phyloP scores from a whole-genome alignment of 2,113 vertebrate genomes.

The Centropristis striata region DNA sequence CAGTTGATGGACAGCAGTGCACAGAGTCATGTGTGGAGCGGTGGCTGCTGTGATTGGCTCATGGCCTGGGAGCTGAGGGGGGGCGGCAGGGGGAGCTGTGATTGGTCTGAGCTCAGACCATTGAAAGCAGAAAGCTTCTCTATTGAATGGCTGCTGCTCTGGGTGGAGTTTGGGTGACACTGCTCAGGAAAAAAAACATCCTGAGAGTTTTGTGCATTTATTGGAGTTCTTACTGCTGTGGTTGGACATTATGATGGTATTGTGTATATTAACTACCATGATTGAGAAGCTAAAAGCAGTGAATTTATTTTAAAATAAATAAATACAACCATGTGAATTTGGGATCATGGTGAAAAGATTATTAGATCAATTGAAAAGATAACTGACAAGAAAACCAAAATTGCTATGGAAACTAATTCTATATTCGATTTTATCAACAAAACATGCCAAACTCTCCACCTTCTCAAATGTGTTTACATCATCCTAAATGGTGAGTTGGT shows the following conservation, averaged over 20 bases:
- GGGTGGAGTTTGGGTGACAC: slow-evolving; percentile 84
- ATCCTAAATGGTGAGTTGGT: too few relatives aligned
- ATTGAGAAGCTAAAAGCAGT: not conserved
- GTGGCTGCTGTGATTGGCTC: slow-evolving; percentile 87
- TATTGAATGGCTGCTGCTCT: slow-evolving; percentile 85
- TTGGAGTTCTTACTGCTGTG: slow-evolving; percentile 30
- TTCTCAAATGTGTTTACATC: too few relatives aligned
- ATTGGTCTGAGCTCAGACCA: slow-evolving; percentile 89
- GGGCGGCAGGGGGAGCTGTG: slow-evolving; percentile 74
- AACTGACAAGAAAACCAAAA: too few relatives aligned
- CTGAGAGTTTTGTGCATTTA: slow-evolving; percentile 52
- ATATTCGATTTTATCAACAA: too few relatives aligned
- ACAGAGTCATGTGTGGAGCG: slow-evolving; percentile 89
- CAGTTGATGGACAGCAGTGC: slow-evolving; percentile 92
- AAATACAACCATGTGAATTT: not conserved
- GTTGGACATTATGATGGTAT: not conserved
- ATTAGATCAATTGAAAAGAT: not conserved
- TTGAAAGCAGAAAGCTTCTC: slow-evolving; percentile 89
- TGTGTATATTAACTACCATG: not conserved
- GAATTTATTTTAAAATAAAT: not conserved
- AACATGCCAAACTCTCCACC: too few relatives aligned
- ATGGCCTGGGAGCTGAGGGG: slow-evolving; percentile 76
- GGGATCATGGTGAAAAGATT: not conserved
- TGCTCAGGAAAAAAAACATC: slow-evolving; percentile 55
- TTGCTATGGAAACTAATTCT: too few relatives aligned